These are phyloP conservation scores for Dallia pectoralis DNA, from an alignment of 2,797 vertebrate genomes.

Conservation along the genomic window DNA sequence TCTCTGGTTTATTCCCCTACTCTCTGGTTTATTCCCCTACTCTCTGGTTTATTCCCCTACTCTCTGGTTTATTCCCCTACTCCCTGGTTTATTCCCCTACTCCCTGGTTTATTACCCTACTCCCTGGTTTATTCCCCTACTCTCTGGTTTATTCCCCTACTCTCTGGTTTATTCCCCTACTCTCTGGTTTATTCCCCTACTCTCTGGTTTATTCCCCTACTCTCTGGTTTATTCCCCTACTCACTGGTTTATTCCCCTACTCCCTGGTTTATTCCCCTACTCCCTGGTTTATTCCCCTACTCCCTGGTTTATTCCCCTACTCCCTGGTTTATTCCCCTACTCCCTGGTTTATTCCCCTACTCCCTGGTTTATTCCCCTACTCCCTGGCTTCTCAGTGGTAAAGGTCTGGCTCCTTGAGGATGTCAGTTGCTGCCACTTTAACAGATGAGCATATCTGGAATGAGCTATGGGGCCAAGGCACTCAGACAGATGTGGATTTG, in stretches of 20 bases:
- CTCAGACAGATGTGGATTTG: constrained; percentile 63
- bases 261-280: constrained; percentile 65
- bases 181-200: too few species aligned
- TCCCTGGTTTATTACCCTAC: too few species aligned
- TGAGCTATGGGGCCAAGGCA: constrained; percentile 59
- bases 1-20: constrained; percentile 27
- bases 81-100: too few species aligned
- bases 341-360: too few species aligned
- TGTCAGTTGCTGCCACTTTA: constrained; percentile 65
- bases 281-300: background rate
- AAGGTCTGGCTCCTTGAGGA: constrained; percentile 65
- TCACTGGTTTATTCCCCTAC: constrained; percentile 26
- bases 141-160: constrained; percentile 65
- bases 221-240: too few species aligned
- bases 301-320: too few species aligned
- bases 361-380: constrained; percentile 65
- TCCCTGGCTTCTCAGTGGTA: constrained; percentile 46
- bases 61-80: too few species aligned
- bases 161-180: background rate
- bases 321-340: too few species aligned
- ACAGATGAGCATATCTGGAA: constrained; percentile 69
- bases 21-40: constrained; percentile 65
- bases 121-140: constrained; percentile 27
- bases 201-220: too few species aligned
- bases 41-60: background rate